Percentiles rank a stretch among this genome's conserved stretches.
phyloP scores from a whole-genome alignment of 2,888 invertebrate genomes.

The Agrochola lychnidis region DNA sequence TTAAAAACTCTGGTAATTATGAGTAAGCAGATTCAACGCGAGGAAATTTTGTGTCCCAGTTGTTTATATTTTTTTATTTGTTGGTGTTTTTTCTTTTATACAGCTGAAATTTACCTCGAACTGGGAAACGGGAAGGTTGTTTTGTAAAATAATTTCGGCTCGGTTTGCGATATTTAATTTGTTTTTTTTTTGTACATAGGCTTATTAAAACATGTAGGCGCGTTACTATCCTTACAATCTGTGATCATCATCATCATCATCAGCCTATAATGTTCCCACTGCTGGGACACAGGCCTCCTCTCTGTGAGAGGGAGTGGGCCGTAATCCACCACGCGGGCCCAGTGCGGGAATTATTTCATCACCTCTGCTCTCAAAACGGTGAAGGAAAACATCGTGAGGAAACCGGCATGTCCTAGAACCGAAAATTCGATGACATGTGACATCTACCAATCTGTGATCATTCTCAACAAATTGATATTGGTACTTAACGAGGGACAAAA shows the following conservation, averaged over 20 bases:
- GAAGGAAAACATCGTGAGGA: too few relatives aligned
- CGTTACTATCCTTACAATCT: not conserved
- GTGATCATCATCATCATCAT: too few relatives aligned
- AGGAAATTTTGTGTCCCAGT: constrained; percentile 69
- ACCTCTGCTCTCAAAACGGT: too few relatives aligned
- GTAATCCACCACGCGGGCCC: too few relatives aligned
- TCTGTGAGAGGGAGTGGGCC: too few relatives aligned
- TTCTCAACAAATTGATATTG: too few relatives aligned
- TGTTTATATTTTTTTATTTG: constrained; percentile 66
- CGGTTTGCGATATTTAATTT: constrained; percentile 7
- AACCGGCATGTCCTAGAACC: too few relatives aligned
- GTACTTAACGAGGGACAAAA: not conserved
- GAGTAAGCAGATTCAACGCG: constrained; percentile 80
- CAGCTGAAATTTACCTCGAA: constrained; percentile 31
- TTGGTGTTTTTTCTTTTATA: constrained; percentile 62
- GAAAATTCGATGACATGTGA: too few relatives aligned
- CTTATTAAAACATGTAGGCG: not conserved
- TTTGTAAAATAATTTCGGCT: constrained; percentile 17
- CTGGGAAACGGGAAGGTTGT: constrained; percentile 15
- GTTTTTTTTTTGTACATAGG: not conserved
- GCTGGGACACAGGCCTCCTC: too few relatives aligned
- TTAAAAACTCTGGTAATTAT: constrained; percentile 86
- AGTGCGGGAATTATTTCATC: too few relatives aligned
- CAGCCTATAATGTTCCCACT: too few relatives aligned
- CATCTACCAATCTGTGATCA: not conserved